phyloP scores from a whole-genome alignment of 2,888 invertebrate genomes.

The Agrypnus murinus region DNA sequence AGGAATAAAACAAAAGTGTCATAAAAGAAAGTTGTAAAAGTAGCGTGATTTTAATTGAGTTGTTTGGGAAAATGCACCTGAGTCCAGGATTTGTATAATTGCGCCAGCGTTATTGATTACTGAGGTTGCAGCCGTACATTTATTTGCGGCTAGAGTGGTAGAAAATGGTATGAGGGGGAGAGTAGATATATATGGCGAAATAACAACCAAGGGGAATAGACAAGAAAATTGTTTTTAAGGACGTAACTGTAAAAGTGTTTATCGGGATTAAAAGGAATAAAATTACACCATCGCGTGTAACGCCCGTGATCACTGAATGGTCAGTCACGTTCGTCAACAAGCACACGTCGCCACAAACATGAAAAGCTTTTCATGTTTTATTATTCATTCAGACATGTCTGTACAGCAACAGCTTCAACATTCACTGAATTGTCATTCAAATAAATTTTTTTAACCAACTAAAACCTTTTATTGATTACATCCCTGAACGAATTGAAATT shows the following conservation, averaged over 20 bases:
- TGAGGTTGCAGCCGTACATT: constrained; percentile 64
- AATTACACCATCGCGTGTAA: constrained; percentile 15
- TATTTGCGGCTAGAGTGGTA: constrained; percentile 62
- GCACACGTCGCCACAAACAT: constrained; percentile 63
- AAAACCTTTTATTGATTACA: constrained; percentile 37
- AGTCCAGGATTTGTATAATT: constrained; percentile 65
- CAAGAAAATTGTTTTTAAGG: no score
- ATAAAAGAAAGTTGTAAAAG: constrained; percentile 32
- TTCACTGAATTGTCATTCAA: constrained; percentile 31
- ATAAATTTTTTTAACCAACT: constrained; percentile 36
- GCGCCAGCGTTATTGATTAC: constrained; percentile 65
- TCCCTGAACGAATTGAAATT: constrained; percentile 15
- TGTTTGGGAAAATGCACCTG: constrained; percentile 63
- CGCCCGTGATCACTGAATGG: constrained; percentile 29
- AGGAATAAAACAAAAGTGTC: neutral
- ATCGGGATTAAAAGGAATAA: no score
- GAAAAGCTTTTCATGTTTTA: constrained; percentile 67
- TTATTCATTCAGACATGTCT: constrained; percentile 65
- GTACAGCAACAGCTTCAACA: constrained; percentile 60
- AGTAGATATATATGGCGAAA: constrained; percentile 28
- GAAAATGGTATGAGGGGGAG: constrained; percentile 54
- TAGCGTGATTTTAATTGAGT: constrained; percentile 47
- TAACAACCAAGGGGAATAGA: constrained; percentile 18
- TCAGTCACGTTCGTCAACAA: constrained; percentile 62
- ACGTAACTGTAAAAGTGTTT: no score